Conservation (phyloP, 2,113 vertebrate genomes). For the Lagopus muta region DNA sequence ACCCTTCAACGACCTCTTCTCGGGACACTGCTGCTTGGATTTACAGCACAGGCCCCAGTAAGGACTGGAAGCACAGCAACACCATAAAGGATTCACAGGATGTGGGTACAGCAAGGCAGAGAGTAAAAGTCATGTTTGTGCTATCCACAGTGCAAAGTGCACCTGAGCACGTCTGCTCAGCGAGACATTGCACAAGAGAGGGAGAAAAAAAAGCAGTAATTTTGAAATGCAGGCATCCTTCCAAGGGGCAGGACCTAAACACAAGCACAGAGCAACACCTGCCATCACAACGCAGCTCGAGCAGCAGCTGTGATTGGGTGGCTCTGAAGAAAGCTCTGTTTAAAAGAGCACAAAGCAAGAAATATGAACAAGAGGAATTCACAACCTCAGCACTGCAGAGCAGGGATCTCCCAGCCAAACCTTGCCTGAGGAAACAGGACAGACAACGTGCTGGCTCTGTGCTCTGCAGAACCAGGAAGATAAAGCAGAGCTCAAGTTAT, state of each 20-base stretch:
- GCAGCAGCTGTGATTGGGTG: background rate
- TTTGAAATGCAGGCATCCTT: background rate
- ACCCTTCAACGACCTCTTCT: rapidly evolving
- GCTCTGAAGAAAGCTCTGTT: background rate
- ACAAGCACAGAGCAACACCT: slow-evolving; percentile 34
- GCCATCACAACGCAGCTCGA: background rate
- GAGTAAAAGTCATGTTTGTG: rapidly evolving
- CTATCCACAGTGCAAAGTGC: background rate
- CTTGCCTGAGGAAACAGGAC: background rate
- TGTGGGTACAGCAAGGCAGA: background rate
- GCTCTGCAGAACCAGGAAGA: rapidly evolving
- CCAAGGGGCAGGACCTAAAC: slow-evolving; percentile 35
- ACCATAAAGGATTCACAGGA: rapidly evolving
- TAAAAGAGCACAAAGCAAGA: background rate
- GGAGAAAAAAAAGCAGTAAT: background rate
- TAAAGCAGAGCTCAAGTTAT: rapidly evolving
- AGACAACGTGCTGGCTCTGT: background rate
- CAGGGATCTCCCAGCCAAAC: rapidly evolving
- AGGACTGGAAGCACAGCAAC: rapidly evolving
- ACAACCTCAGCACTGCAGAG: background rate
- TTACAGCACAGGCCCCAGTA: background rate
- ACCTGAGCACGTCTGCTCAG: background rate
- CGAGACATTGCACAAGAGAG: background rate
- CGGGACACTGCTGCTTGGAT: rapidly evolving
- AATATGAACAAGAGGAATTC: background rate